Percentiles rank a stretch among this genome's conserved stretches.
These are phyloP conservation scores for Drosophila helvetica DNA, from an alignment of 2,888 invertebrate species.

Conservation along the genomic window DNA sequence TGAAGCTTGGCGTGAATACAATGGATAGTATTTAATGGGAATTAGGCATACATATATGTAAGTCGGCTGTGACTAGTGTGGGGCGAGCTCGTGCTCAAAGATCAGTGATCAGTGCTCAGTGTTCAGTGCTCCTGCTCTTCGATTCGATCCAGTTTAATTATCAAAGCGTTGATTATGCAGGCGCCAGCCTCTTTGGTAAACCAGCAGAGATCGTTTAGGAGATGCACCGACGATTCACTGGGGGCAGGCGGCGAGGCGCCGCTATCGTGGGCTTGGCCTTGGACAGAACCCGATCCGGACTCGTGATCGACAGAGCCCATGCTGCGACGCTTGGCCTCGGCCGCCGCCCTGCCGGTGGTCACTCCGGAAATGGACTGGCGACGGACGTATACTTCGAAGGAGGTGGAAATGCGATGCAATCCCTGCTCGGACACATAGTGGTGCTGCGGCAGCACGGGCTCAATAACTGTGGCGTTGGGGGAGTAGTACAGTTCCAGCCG, in stretches of 20 bases:
- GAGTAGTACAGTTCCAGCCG: conserved; percentile 82
- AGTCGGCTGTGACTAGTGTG: conserved; percentile 55
- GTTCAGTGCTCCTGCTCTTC: conserved; percentile 49
- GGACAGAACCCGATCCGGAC: not conserved
- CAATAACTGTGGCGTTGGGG: conserved; percentile 80
- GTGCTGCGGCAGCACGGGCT: conserved; percentile 80
- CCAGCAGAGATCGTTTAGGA: conserved; percentile 83
- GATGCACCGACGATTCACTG: conserved; percentile 68
- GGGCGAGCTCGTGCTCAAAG: not conserved
- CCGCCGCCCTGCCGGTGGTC: conserved; percentile 56
- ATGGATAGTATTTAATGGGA: conserved; percentile 15
- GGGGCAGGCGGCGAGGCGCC: conserved; percentile 26
- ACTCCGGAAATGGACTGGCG: conserved; percentile 82
- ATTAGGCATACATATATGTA: conserved; percentile 1
- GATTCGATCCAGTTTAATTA: conserved; percentile 80
- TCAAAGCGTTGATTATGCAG: conserved; percentile 83
- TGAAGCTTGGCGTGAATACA: conserved; percentile 37
- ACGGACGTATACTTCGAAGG: conserved; percentile 83
- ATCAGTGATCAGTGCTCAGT: too few species aligned
- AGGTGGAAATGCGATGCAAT: conserved; percentile 82
- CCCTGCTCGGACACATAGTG: conserved; percentile 77
- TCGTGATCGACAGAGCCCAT: conserved; percentile 48
- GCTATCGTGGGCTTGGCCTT: conserved; percentile 6
- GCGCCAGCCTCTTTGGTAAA: conserved; percentile 84
- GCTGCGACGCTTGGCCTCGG: conserved; percentile 54